phyloP scores from a whole-genome alignment of 2,797 vertebrate genomes.

The Danio aesculapii region DNA sequence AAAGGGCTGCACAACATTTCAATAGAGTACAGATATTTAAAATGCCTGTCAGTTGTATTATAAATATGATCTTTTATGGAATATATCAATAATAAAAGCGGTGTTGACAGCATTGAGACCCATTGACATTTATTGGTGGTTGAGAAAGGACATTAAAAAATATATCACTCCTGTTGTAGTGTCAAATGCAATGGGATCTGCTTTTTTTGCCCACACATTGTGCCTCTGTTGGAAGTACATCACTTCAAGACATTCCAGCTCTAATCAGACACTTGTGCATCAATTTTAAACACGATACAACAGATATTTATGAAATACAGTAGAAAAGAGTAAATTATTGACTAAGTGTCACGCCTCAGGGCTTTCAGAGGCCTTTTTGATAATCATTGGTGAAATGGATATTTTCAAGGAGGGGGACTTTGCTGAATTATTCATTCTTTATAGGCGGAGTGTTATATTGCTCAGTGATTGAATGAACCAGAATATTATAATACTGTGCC shows the following conservation, averaged over 20 bases:
- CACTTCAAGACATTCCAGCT: not conserved
- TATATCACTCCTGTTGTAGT: not conserved
- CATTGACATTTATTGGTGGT: not conserved
- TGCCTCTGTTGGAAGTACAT: not conserved
- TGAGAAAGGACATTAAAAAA: not conserved
- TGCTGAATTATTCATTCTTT: conserved; percentile 50
- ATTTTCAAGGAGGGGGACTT: conserved; percentile 2
- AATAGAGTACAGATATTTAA: not conserved
- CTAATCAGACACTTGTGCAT: conserved; percentile 4
- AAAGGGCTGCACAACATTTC: not conserved
- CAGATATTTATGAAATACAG: conserved; percentile 43
- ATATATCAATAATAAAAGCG: not conserved
- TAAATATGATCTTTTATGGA: not conserved
- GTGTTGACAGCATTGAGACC: not conserved
- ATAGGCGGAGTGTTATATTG: conserved; percentile 7
- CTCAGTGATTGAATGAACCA: conserved; percentile 3
- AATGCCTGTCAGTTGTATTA: not conserved
- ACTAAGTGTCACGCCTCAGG: conserved; percentile 30
- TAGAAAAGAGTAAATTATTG: conserved; percentile 50
- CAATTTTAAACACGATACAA: conserved; percentile 41
- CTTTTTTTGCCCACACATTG: not conserved
- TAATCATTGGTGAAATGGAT: conserved; percentile 24
- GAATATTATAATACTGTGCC: not conserved
- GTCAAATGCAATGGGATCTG: not conserved
- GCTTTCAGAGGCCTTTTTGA: conserved; percentile 1